Conservation (phyloP, 2,797 vertebrate genomes). For the Decapterus maruadsi region DNA sequence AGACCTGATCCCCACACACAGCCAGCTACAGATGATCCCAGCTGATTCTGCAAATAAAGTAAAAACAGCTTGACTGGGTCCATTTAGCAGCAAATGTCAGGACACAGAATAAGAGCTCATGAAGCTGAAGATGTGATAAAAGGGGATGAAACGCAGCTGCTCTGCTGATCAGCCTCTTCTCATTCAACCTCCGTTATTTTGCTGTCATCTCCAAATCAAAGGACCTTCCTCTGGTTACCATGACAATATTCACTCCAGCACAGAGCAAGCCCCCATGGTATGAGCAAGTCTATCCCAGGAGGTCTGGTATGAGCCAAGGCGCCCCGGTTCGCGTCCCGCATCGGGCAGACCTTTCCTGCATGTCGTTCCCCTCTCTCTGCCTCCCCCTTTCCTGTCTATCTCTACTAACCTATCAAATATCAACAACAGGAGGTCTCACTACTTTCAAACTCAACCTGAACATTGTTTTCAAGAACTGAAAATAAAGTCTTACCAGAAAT, state of each 20-base stretch:
- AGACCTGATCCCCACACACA: conserved; percentile 41
- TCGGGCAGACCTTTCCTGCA: no score
- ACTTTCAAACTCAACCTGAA: conserved; percentile 4
- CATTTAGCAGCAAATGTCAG: conserved; percentile 54
- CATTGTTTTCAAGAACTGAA: not conserved
- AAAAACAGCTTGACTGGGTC: conserved; percentile 38
- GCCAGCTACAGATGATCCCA: conserved; percentile 40
- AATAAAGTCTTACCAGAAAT: not conserved
- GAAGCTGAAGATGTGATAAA: conserved; percentile 47
- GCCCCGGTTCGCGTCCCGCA: no score
- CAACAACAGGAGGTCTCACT: conserved; percentile 8
- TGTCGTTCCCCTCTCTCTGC: no score
- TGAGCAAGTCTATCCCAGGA: no score
- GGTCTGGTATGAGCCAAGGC: no score
- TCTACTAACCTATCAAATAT: no score
- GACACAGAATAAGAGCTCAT: conserved; percentile 58
- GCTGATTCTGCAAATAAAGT: conserved; percentile 50
- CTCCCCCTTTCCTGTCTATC: no score
- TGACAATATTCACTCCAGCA: conserved; percentile 40
- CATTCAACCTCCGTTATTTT: conserved; percentile 24
- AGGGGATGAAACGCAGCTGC: conserved; percentile 9
- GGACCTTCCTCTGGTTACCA: conserved; percentile 42
- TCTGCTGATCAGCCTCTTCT: conserved; percentile 15
- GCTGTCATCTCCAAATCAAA: conserved; percentile 19
- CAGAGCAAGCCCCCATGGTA: not conserved